phyloP scores from a whole-genome alignment of 1,140 invertebrate genomes.

The Euwallacea similis region DNA sequence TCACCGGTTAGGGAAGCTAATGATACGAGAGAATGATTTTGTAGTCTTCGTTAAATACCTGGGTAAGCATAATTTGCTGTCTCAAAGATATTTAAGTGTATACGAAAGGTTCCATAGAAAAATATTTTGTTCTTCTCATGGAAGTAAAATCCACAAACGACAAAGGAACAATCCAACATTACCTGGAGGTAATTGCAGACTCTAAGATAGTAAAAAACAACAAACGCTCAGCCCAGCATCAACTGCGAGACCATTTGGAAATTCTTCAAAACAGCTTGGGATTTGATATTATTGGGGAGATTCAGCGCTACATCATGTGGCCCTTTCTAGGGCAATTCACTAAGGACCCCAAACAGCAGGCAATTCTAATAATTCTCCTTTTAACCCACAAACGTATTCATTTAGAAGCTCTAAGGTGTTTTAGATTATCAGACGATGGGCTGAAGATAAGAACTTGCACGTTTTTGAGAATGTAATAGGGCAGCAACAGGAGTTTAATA shows the following conservation, averaged over 20 bases:
- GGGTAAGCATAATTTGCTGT: constrained; percentile 38
- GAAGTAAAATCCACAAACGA: constrained; percentile 54
- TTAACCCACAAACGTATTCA: too few species aligned
- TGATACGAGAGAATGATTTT: constrained; percentile 53
- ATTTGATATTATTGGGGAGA: neutral
- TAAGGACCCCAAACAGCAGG: constrained; percentile 44
- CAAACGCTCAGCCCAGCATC: constrained; percentile 53
- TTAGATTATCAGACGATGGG: constrained; percentile 45
- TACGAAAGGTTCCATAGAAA: constrained; percentile 36
- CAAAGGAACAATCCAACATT: constrained; percentile 32
- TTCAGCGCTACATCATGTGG: constrained; percentile 51
- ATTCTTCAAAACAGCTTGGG: constrained; percentile 43
- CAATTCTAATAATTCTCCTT: neutral
- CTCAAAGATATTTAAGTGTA: neutral
- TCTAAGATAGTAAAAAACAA: constrained; percentile 52
- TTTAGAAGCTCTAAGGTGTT: neutral
- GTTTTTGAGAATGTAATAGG: constrained; percentile 48
- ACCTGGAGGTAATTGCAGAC: constrained; percentile 44
- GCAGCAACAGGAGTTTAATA: constrained; percentile 46
- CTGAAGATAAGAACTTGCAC: constrained; percentile 48
- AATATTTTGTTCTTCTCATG: constrained; percentile 44
- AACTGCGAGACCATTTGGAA: constrained; percentile 51
- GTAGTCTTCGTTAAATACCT: constrained; percentile 50
- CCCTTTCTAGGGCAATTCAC: constrained; percentile 48
- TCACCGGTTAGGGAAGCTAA: constrained; percentile 49